phyloP scores from a whole-genome alignment of 2,888 invertebrate genomes.

The Spisula solida region DNA sequence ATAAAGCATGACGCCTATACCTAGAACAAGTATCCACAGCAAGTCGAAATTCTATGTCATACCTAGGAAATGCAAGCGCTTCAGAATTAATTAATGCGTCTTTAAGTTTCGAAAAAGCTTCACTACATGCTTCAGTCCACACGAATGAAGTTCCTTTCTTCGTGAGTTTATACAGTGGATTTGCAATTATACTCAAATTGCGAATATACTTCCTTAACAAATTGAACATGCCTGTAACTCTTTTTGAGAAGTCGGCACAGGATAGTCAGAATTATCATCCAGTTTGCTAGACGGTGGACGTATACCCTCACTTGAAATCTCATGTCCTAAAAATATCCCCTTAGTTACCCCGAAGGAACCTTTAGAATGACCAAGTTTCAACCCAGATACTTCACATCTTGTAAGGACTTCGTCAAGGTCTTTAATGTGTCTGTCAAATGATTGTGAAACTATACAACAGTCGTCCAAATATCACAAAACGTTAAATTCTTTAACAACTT shows the following conservation, averaged over 20 bases:
- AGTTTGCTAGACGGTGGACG: constrained; percentile 41
- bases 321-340: constrained; percentile 52
- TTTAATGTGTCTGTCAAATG: constrained; percentile 60
- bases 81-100: constrained; percentile 46
- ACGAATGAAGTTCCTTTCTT: constrained; percentile 48
- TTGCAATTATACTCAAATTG: constrained; percentile 47
- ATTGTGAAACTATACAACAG: constrained; percentile 50
- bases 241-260: constrained; percentile 52
- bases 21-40: constrained; percentile 64
- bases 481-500: constrained; percentile 61
- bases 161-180: constrained; percentile 52
- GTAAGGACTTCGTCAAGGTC: constrained; percentile 59
- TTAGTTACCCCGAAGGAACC: constrained; percentile 48
- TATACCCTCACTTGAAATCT: constrained; percentile 53
- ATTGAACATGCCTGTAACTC: constrained; percentile 70
- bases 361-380: constrained; percentile 60
- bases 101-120: constrained; percentile 58
- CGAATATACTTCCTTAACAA: constrained; percentile 72
- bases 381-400: constrained; percentile 51
- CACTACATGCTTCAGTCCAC: constrained; percentile 49
- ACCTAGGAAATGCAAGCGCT: constrained; percentile 67
- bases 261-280: constrained; percentile 34
- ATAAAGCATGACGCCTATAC: constrained; percentile 70
- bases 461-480: constrained; percentile 71
- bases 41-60: constrained; percentile 61